Evolutionary conservation across 2,888 invertebrate genomes (phyloP).

Genomic region (Lasius fuliginosus): DNA sequence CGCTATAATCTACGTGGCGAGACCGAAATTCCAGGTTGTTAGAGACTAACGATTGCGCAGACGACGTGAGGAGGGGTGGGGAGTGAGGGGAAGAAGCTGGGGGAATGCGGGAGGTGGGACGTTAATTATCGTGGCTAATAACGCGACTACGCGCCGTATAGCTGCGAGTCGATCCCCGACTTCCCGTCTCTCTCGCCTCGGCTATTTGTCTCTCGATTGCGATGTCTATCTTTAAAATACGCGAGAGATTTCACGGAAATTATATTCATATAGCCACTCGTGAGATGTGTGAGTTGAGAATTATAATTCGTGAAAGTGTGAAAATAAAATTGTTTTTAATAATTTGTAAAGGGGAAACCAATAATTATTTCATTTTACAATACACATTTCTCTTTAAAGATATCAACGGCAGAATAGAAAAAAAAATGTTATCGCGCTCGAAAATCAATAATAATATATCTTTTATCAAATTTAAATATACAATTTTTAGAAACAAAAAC

Average conservation of each 20-base stretch:
- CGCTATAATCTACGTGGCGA: slow-evolving; percentile 73
- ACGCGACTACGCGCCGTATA: slow-evolving; percentile 70
- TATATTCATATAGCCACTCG: not conserved
- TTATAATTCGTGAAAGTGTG: not conserved
- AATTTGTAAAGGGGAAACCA: not conserved
- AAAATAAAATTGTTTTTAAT: not conserved
- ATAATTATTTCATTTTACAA: not conserved
- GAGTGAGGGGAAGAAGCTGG: slow-evolving; percentile 10
- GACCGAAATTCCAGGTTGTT: slow-evolving; percentile 79
- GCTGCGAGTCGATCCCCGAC: slow-evolving; percentile 59
- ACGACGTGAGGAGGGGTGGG: slow-evolving; percentile 27
- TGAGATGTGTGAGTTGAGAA: not conserved
- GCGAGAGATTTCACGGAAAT: not conserved
- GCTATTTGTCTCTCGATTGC: slow-evolving; percentile 25
- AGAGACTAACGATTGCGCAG: slow-evolving; percentile 78
- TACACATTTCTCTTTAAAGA: not conserved
- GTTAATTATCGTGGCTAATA: slow-evolving; percentile 81
- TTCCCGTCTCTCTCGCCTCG: slow-evolving; percentile 33
- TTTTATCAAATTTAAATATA: not conserved
- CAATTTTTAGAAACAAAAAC: not conserved
- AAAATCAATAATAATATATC: not conserved
- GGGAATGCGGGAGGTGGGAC: slow-evolving; percentile 58
- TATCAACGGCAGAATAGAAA: not conserved
- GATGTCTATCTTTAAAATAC: slow-evolving; percentile 7
- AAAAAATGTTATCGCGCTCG: not conserved